A percentile compares a stretch with the other conserved stretches of the same genome.
These are phyloP conservation scores for Ptycholaimellus sp. DNA, from an alignment of 2,888 invertebrate species.

Conservation along the genomic window DNA sequence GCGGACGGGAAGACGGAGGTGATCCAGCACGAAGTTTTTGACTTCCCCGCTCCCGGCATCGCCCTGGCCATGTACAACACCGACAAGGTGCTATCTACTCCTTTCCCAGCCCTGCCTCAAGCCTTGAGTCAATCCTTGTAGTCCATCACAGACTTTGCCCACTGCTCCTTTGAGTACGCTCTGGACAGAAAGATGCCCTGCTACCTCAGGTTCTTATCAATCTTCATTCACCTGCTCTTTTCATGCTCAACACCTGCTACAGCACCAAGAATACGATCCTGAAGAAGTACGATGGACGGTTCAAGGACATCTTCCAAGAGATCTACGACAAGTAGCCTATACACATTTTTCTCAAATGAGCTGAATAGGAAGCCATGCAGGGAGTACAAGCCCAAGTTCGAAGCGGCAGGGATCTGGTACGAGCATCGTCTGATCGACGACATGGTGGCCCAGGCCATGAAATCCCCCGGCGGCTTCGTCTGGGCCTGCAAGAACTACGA, in stretches of 20 bases:
- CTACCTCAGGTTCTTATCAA: slow-evolving; percentile 11
- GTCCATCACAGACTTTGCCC: slow-evolving; percentile 56
- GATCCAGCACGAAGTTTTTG: slow-evolving; percentile 12
- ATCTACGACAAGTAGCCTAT: slow-evolving; percentile 42
- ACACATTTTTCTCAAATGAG: slow-evolving; percentile 4
- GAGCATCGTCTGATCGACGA: slow-evolving; percentile 94
- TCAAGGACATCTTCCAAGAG: slow-evolving; percentile 75
- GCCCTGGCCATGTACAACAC: slow-evolving; percentile 86
- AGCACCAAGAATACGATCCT: slow-evolving; percentile 75
- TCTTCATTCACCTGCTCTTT: no score
- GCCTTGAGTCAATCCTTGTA: no score
- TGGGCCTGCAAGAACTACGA: slow-evolving; percentile 99
- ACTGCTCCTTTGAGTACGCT: slow-evolving; percentile 73
- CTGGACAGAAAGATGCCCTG: slow-evolving; percentile 51
- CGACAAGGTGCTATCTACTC: no score
- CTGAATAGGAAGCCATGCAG: slow-evolving; percentile 20
- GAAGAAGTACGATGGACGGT: slow-evolving; percentile 62
- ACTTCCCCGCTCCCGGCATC: slow-evolving; percentile 39
- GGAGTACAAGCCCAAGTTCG: slow-evolving; percentile 58
- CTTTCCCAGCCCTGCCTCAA: no score
- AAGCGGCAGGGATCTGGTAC: slow-evolving; percentile 73
- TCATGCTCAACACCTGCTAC: no score
- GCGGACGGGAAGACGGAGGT: slow-evolving; percentile 10
- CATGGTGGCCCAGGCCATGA: slow-evolving; percentile 95
- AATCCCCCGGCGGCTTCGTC: slow-evolving; percentile 90